These are phyloP conservation scores for Metopolophium dirhodum DNA, from an alignment of 1,140 invertebrate genomes.

Conservation along the genomic window DNA sequence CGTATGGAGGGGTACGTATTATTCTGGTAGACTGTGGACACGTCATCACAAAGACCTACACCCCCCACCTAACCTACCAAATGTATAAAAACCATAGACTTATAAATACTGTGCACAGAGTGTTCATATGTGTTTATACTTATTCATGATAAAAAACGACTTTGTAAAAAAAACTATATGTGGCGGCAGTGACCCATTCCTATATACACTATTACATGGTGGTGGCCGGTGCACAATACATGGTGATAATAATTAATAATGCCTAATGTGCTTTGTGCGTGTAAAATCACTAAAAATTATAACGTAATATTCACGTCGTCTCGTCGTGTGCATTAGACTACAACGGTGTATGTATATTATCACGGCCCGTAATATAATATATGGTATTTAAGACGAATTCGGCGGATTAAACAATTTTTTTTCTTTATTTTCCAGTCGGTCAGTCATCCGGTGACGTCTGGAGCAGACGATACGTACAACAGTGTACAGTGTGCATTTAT, in stretches of 20 bases:
- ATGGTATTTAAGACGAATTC: neutral
- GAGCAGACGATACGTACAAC: neutral
- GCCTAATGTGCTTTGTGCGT: neutral
- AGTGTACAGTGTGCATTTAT: neutral
- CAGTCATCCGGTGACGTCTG: neutral
- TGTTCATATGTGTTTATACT: neutral
- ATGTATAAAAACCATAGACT: neutral
- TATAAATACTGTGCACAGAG: neutral
- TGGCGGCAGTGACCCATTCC: neutral
- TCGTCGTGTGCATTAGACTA: neutral
- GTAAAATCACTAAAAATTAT: neutral
- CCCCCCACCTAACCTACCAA: neutral
- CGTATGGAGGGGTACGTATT: neutral
- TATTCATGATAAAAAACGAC: neutral
- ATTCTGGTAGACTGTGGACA: neutral
- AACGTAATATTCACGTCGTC: neutral
- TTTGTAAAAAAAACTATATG: neutral
- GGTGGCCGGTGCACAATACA: neutral
- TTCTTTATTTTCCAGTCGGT: neutral
- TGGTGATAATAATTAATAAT: neutral
- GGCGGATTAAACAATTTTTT: constrained; percentile 1
- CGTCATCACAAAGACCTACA: neutral
- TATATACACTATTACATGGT: neutral
- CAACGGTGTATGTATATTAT: neutral
- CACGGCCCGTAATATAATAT: neutral